Evolutionary conservation across 64 coral and sea anemone species (phyloP), one percentile per base, ranked within the genome.

Genomic region (Stylophora pistillata): DNA sequence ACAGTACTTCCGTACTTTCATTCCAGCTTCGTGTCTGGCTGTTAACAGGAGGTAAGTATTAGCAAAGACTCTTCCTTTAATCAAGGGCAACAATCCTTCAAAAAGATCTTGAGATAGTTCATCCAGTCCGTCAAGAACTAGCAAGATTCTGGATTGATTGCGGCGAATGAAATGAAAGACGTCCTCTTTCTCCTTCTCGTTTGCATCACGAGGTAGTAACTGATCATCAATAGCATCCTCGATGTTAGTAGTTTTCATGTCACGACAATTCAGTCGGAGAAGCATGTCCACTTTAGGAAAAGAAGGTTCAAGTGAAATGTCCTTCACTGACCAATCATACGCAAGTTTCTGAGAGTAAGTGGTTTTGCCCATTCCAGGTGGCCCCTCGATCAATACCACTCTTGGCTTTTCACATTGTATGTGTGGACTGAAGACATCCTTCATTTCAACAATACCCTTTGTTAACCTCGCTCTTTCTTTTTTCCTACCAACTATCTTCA

Each of bases 261-360:
- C 87, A 21, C 74, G 55, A 34, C 87, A 89, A 59, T 60, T 79
- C 74, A 89, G 23, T 26, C 77, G 27, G 15, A 89, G 18, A 23
- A 89, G 53, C 85, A 87, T 23, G 11, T 87, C 65, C 23, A 87
- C 71, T 87, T 87, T 25, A 52, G 85, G 85, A 87, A 89, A 89
- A 71, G 1, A 71, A n/a, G 21, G 3, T 23, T 56, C 53, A 32
- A 58, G 27, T 78, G 41, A 27, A 54, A 52, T 78, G 57, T 52
- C 55, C 74, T 56, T 74, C 13, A 78, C 25, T 28, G 87, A 72
- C 87, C 87, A 89, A 30, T 89, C 87, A 53, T 59, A 87, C 26
- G 65, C 85, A 23, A 87, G 85, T 30, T 87, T 87, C 71, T 77
- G 37, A 47, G 3, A 47, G 37, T 0, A 47, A 47, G 37, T 47